Evolutionary conservation across 2,888 invertebrate genomes (phyloP).

Genomic region (Aricia artaxerxes): DNA sequence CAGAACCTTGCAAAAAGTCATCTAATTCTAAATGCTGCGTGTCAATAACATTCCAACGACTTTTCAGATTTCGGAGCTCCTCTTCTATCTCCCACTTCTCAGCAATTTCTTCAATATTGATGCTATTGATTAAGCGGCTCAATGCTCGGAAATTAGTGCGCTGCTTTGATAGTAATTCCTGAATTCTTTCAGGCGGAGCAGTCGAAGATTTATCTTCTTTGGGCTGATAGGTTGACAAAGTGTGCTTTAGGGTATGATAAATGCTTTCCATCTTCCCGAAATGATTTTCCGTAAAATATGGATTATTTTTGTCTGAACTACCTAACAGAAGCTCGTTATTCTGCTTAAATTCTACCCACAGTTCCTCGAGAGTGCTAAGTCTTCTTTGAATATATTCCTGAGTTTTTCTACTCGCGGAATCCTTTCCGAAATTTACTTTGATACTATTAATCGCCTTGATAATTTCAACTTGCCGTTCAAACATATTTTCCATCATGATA

Average conservation of each 20-base stretch:
- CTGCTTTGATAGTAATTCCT: slow-evolving; percentile 21
- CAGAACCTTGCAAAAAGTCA: slow-evolving; percentile 11
- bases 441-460: too few species aligned
- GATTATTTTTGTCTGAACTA: too few species aligned
- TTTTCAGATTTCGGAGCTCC: slow-evolving; percentile 15
- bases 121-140: too few species aligned
- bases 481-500: not conserved
- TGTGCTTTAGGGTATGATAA: not conserved
- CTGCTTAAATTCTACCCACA: too few species aligned
- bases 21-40: slow-evolving; percentile 7
- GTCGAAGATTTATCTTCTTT: not conserved
- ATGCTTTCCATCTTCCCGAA: not conserved
- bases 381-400: too few species aligned
- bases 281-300: not conserved
- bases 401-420: too few species aligned
- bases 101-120: not conserved
- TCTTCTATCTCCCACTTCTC: slow-evolving; percentile 23
- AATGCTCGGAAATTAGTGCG: slow-evolving; percentile 3
- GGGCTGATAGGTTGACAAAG: not conserved
- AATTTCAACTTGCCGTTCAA: too few species aligned
- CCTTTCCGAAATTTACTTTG: too few species aligned
- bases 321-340: too few species aligned
- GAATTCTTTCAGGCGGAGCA: slow-evolving; percentile 21
- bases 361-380: too few species aligned
- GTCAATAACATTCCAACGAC: slow-evolving; percentile 20